Evolutionary conservation across 23 tunicate species (phyloP).

Genomic region (Trididemnum miniatum): DNA sequence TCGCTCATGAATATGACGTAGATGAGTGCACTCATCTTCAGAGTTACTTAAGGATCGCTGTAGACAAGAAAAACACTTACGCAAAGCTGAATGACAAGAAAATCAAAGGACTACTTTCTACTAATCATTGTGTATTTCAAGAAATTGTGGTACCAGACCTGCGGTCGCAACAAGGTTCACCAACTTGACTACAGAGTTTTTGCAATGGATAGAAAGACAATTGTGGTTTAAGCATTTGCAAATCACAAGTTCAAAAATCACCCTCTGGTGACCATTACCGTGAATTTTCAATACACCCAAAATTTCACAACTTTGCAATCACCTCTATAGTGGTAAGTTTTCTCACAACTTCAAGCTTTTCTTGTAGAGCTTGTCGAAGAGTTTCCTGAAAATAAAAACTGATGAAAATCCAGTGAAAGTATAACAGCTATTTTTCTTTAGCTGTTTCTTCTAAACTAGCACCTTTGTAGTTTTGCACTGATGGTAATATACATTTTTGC

Average conservation of each 20-base stretch:
- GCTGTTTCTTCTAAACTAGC: no score
- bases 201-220: no score
- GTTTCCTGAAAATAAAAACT: slow-evolving; percentile 59
- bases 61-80: no score
- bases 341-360: slow-evolving; percentile 82
- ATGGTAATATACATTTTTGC: no score
- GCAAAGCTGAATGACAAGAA: background rate
- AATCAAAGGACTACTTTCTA: background rate
- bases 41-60: slow-evolving; percentile 72
- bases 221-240: no score
- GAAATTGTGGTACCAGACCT: background rate
- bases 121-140: background rate
- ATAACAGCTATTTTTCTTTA: background rate
- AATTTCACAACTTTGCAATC: no score
- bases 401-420: background rate
- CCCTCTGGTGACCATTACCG: no score
- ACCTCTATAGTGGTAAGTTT: slow-evolving; percentile 85
- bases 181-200: no score
- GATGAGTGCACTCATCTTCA: slow-evolving; percentile 91
- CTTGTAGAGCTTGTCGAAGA: slow-evolving; percentile 80
- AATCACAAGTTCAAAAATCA: no score
- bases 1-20: slow-evolving; percentile 52
- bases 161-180: background rate
- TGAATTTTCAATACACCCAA: no score
- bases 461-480: no score